Conservation (phyloP, 2,797 vertebrate species). For the Labeo calbasu region DNA sequence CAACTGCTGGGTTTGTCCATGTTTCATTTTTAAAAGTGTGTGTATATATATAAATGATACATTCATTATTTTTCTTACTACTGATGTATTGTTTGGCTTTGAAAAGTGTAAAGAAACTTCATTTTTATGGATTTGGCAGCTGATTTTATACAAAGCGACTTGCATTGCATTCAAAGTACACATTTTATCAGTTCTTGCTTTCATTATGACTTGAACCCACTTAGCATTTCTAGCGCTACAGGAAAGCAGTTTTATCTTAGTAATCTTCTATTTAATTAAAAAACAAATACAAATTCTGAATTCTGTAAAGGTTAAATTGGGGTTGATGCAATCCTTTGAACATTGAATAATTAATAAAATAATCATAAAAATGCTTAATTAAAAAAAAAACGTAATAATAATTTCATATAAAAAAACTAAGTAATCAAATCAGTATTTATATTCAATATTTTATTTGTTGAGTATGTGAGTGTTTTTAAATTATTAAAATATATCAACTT, state of each 20-base stretch:
- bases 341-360: no score
- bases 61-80: no score
- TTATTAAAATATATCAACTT: not conserved
- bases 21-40: no score
- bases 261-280: not conserved
- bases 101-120: not conserved
- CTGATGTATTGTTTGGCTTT: not conserved
- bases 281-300: no score
- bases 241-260: not conserved
- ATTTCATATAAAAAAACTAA: no score
- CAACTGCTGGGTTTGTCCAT: no score
- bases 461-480: not conserved
- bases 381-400: no score
- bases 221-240: not conserved
- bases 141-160: not conserved
- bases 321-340: no score
- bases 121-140: not conserved
- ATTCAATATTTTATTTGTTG: no score
- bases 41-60: no score
- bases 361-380: no score
- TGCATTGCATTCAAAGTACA: not conserved
- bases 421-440: not conserved
- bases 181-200: not conserved
- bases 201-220: not conserved
- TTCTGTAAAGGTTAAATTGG: no score